These are phyloP conservation scores for Homalodisca vitripennis DNA, from an alignment of 1,140 invertebrate genomes.

Conservation along the genomic window DNA sequence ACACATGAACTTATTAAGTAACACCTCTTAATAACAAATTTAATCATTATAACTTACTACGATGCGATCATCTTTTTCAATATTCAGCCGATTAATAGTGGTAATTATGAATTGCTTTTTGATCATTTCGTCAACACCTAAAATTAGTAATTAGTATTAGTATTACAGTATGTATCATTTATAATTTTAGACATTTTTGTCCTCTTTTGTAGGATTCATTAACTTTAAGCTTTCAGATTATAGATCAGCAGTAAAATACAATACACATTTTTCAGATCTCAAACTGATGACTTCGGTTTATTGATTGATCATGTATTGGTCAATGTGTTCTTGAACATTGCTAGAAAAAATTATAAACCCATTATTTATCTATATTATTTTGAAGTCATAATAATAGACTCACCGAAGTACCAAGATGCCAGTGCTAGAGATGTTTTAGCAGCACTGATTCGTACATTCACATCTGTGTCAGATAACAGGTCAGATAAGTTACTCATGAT, in stretches of 20 bases:
- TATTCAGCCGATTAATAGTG: background rate
- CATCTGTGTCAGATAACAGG: constrained; percentile 5
- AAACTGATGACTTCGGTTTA: no score
- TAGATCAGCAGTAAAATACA: no score
- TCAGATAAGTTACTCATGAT: constrained; percentile 17
- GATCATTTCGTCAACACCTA: background rate
- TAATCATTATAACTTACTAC: background rate
- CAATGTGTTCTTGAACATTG: no score
- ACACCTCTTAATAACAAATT: no score
- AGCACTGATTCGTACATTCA: constrained; percentile 8
- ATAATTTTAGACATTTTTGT: constrained; percentile 4
- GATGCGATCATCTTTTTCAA: background rate
- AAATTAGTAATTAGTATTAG: constrained; percentile 6
- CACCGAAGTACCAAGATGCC: constrained; percentile 22
- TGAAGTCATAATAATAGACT: no score
- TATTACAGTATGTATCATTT: constrained; percentile 6
- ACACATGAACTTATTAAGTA: no score
- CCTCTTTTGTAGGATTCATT: background rate
- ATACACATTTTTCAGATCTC: no score
- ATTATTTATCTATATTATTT: no score
- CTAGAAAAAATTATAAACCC: no score
- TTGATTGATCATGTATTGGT: no score
- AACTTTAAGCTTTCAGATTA: no score
- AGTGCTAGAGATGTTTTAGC: constrained; percentile 11
- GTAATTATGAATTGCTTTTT: constrained; percentile 1